A percentile compares a stretch with the other conserved stretches of the same genome.
phyloP scores from a whole-genome alignment of 2,113 vertebrate genomes.

The Camarhynchus parvulus region DNA sequence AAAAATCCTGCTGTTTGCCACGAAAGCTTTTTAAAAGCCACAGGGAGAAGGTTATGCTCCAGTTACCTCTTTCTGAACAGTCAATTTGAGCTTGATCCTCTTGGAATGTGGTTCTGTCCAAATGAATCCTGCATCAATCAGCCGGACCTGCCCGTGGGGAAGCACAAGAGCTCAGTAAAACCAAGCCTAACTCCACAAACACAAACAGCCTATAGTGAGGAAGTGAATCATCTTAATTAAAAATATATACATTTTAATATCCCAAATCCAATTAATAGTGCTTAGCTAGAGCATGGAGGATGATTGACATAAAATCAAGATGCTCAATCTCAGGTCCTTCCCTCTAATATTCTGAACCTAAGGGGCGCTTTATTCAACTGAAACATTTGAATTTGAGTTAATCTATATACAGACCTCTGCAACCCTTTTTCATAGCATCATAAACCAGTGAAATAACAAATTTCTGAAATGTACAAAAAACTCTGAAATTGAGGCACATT shows the following conservation, averaged over 20 bases:
- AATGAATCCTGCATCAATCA: constrained; percentile 95
- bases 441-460: not conserved
- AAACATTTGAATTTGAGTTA: not conserved
- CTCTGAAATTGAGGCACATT: not conserved
- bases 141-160: constrained; percentile 81
- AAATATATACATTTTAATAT: accelerated
- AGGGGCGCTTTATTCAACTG: not conserved
- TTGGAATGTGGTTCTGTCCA: constrained; percentile 99
- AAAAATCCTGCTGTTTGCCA: not conserved
- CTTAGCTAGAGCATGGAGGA: not conserved
- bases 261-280: not conserved
- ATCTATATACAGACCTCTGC: not conserved
- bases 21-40: not conserved
- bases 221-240: not conserved
- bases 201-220: not conserved
- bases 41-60: not conserved
- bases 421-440: accelerated
- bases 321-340: not conserved
- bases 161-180: not conserved
- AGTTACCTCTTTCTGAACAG: constrained; percentile 95
- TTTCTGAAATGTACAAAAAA: accelerated
- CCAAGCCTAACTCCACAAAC: not conserved
- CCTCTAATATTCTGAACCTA: not conserved
- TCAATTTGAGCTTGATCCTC: constrained; percentile 94
- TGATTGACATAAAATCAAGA: not conserved